Evolutionary conservation across 2,888 invertebrate genomes (phyloP).

Genomic region (Heliconius charithonia): DNA sequence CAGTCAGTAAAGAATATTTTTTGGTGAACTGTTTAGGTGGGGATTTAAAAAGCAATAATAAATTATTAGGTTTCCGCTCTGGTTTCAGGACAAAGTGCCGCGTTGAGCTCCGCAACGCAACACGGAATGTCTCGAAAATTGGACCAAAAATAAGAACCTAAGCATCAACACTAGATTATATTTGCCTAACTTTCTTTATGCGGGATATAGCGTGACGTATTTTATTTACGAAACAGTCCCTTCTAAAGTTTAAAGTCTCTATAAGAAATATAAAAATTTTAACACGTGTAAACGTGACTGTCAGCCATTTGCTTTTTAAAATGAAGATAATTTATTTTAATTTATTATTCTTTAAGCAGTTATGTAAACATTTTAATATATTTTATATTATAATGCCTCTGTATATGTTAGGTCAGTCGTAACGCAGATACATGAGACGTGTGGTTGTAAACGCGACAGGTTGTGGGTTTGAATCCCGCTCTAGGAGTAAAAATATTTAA

Average conservation of each 20-base stretch:
- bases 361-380: background rate
- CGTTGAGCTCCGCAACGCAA: background rate
- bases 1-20: background rate
- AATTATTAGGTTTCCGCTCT: background rate
- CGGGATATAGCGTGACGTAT: background rate
- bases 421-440: no score
- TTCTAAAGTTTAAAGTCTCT: background rate
- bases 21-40: background rate
- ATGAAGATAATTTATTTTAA: background rate
- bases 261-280: background rate
- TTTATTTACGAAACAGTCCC: no score
- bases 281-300: background rate
- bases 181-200: background rate
- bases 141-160: background rate
- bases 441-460: no score
- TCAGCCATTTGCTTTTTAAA: background rate
- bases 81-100: background rate
- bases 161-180: background rate
- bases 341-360: background rate
- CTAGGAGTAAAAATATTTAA: no score
- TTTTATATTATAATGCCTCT: background rate
- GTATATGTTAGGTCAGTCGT: no score
- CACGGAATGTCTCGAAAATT: background rate
- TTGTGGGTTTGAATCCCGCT: no score
- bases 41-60: no score